These are phyloP conservation scores for Acanthurus lineatus DNA, from an alignment of 2,797 vertebrate species.

Conservation along the genomic window DNA sequence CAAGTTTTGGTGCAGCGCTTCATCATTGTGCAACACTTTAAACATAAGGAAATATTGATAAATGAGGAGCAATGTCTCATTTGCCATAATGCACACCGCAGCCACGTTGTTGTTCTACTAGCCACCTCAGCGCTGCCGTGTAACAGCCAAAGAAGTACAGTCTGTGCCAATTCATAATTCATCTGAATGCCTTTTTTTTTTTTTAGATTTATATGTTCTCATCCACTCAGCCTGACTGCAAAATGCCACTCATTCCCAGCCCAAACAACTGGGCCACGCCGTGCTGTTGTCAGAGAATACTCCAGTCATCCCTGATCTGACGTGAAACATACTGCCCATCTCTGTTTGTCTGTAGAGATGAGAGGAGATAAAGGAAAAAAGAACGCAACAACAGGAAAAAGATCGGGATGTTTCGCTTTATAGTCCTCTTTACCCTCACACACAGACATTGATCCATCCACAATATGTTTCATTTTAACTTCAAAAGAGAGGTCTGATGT, in stretches of 20 bases:
- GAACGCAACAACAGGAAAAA: constrained; percentile 59
- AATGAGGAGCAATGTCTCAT: constrained; percentile 55
- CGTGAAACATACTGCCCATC: constrained; percentile 56
- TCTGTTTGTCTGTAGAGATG: constrained; percentile 60
- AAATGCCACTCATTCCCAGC: constrained; percentile 63
- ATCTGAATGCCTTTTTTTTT: constrained; percentile 62
- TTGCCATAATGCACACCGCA: constrained; percentile 51
- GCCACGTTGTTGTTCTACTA: constrained; percentile 37
- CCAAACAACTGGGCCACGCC: constrained; percentile 64
- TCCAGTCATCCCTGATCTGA: constrained; percentile 62
- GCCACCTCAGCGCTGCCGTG: constrained; percentile 36
- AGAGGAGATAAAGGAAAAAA: constrained; percentile 52
- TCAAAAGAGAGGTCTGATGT: constrained; percentile 64
- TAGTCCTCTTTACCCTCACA: constrained; percentile 59
- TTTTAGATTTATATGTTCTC: constrained; percentile 70
- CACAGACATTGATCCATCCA: constrained; percentile 59
- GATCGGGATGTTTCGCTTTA: constrained; percentile 67
- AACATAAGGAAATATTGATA: constrained; percentile 60
- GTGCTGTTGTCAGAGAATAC: constrained; percentile 59
- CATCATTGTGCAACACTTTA: constrained; percentile 40
- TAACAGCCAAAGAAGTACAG: constrained; percentile 59
- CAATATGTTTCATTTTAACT: constrained; percentile 65
- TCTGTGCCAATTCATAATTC: constrained; percentile 79
- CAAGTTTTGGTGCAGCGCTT: constrained; percentile 39
- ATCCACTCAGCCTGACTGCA: constrained; percentile 65